phyloP scores from a whole-genome alignment of 2,888 invertebrate species.

The Drosophila mulleri region DNA sequence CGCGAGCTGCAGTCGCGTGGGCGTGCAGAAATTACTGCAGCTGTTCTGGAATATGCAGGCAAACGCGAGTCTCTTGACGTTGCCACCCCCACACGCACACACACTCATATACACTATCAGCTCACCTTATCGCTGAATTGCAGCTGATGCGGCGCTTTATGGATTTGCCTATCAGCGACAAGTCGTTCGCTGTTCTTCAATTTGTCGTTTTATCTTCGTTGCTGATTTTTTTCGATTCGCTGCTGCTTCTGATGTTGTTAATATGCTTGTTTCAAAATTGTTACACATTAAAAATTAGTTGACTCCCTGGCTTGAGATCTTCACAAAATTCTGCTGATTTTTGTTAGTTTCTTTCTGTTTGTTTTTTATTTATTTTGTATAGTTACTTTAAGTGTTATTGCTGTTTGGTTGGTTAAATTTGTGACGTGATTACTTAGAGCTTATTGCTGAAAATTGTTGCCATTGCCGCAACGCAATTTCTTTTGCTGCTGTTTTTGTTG shows the following conservation, averaged over 20 bases:
- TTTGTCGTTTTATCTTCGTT: conserved; percentile 38
- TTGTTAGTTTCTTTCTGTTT: neutral
- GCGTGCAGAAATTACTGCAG: conserved; percentile 70
- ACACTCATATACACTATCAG: neutral
- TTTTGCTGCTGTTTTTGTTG: conserved; percentile 68
- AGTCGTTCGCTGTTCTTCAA: conserved; percentile 44
- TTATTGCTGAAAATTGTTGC: conserved; percentile 62
- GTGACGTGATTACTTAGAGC: conserved; percentile 28
- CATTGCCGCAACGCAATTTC: conserved; percentile 74
- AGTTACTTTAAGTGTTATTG: conserved; percentile 11
- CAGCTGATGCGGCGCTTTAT: conserved; percentile 70
- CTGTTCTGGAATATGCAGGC: conserved; percentile 60
- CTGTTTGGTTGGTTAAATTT: conserved; percentile 11
- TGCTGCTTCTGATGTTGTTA: conserved; percentile 11
- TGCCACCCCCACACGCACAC: neutral
- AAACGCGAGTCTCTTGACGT: conserved; percentile 10
- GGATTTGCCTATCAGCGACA: conserved; percentile 59
- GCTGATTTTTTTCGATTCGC: conserved; percentile 33
- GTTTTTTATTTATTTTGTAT: neutral
- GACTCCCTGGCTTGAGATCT: conserved; percentile 24
- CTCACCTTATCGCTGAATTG: conserved; percentile 75
- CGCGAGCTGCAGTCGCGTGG: conserved; percentile 56
- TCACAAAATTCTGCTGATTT: conserved; percentile 14
- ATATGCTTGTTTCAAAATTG: conserved; percentile 29
- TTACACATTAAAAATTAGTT: conserved; percentile 52